These are phyloP conservation scores for Clusia tigrina DNA, from an alignment of 2,888 invertebrate genomes.

Conservation along the genomic window DNA sequence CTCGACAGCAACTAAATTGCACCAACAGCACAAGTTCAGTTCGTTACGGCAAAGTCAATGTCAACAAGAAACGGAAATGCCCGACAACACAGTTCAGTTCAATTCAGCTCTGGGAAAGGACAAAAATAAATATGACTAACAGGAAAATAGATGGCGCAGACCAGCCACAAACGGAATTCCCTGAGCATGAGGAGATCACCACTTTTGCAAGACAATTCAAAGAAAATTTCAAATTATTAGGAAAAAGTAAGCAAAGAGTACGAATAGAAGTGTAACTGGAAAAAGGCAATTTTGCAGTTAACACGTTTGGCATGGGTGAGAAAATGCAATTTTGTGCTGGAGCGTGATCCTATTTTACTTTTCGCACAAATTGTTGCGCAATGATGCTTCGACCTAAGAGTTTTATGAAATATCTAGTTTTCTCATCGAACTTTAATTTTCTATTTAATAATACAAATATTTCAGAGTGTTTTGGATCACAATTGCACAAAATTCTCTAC, in stretches of 20 bases:
- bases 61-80: slow-evolving; percentile 32
- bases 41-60: slow-evolving; percentile 36
- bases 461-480: no score
- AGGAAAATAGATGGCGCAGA: no score
- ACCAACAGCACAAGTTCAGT: slow-evolving; percentile 19
- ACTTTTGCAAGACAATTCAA: neutral
- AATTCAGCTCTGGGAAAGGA: no score
- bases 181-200: neutral
- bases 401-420: no score
- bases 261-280: neutral
- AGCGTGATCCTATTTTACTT: neutral
- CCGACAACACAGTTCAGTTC: no score
- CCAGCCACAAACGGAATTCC: no score
- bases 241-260: neutral
- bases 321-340: neutral
- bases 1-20: slow-evolving; percentile 26
- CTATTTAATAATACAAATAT: no score
- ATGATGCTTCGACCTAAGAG: no score
- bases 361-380: no score
- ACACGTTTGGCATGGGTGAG: neutral
- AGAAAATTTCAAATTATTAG: neutral
- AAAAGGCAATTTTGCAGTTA: neutral
- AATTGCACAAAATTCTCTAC: no score
- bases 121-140: slow-evolving; percentile 8
- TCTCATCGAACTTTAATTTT: no score